Conservation (phyloP, 2,888 invertebrate genomes). For the Margaritifera margaritifera region DNA sequence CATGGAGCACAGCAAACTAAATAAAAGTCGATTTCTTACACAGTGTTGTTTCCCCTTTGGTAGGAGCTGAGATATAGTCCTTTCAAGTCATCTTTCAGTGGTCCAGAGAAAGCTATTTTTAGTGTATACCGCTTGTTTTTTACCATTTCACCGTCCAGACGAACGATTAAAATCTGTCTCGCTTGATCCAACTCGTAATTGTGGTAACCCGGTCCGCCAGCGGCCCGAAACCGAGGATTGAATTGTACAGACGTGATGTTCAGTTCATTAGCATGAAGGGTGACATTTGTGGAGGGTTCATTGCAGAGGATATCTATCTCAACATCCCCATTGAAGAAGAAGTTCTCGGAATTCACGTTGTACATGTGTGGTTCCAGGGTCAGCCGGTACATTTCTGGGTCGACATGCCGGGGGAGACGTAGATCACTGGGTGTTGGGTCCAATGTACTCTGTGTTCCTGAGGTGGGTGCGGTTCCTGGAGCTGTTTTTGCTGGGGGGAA, state of each 20-base stretch:
- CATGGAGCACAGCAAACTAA: no score
- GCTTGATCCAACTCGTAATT: conserved; percentile 43
- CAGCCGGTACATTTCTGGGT: conserved; percentile 60
- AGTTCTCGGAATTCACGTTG: conserved; percentile 42
- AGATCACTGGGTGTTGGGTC: conserved; percentile 42
- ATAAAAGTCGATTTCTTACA: conserved; percentile 39
- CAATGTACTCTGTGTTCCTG: conserved; percentile 10
- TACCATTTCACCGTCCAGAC: conserved; percentile 77
- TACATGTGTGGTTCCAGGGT: conserved; percentile 63
- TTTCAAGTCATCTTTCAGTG: conserved; percentile 76
- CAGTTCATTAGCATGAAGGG: conserved; percentile 55
- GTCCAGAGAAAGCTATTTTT: conserved; percentile 81
- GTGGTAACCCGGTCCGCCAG: neutral
- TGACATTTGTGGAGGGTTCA: conserved; percentile 39
- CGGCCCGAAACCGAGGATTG: no score
- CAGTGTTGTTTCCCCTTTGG: conserved; percentile 41
- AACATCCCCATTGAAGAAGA: conserved; percentile 57
- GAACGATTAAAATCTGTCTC: conserved; percentile 75
- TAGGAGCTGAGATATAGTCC: conserved; percentile 61
- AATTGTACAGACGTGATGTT: conserved; percentile 33
- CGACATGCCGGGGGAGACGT: conserved; percentile 53
- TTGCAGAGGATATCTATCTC: conserved; percentile 44
- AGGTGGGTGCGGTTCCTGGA: conserved; percentile 5
- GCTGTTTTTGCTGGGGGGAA: conserved; percentile 2
- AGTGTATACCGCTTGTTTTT: conserved; percentile 80